phyloP scores from a whole-genome alignment of 2,888 invertebrate genomes.

The Eurytoma adleriae region DNA sequence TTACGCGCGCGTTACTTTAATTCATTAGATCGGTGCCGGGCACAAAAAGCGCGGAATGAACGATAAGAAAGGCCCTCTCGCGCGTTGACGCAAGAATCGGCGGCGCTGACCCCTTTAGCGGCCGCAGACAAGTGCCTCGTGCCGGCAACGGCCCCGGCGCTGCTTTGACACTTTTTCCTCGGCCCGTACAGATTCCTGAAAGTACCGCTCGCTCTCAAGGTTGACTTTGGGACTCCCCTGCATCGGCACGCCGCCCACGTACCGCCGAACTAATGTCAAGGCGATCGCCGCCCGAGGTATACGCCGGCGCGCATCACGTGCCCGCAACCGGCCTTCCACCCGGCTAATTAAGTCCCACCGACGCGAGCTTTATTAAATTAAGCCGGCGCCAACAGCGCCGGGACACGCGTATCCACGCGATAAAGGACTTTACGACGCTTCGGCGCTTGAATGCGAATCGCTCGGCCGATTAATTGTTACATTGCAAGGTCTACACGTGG shows the following conservation, averaged over 20 bases:
- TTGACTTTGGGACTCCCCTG: constrained; percentile 35
- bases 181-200: constrained; percentile 19
- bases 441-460: no score
- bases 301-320: constrained; percentile 14
- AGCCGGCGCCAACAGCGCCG: background rate
- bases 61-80: background rate
- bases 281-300: background rate
- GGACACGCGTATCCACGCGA: no score
- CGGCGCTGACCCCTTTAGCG: constrained; percentile 12
- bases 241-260: constrained; percentile 47
- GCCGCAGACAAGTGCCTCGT: background rate
- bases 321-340: constrained; percentile 11
- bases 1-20: no score
- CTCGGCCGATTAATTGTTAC: no score
- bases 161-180: constrained; percentile 36
- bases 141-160: background rate
- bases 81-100: background rate
- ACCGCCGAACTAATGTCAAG: constrained; percentile 38
- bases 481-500: no score
- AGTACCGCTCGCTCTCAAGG: constrained; percentile 51
- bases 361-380: constrained; percentile 26
- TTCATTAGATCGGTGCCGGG: no score
- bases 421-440: no score
- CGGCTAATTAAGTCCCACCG: constrained; percentile 18
- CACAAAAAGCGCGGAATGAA: constrained; percentile 1